Base-by-base conservation (phyloP, 2,113 vertebrate species). In the Gymnogyps californianus region DNA sequence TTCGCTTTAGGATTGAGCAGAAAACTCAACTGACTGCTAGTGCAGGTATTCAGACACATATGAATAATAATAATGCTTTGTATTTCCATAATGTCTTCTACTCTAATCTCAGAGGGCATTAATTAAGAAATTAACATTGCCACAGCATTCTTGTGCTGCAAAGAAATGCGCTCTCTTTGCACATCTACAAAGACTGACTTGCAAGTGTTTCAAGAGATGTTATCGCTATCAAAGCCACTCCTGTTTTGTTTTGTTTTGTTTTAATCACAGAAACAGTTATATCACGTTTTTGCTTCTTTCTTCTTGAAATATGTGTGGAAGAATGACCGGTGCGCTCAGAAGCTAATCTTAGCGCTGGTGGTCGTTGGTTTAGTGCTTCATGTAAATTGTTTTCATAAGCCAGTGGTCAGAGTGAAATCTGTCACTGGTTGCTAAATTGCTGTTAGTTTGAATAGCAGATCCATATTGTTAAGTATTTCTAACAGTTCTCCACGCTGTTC, bases 1-100 rank as follows among this genome's bases (percentile, higher is more conserved):
- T 99, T 98, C 99, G 99, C 61, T 99, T 99, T 96, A 99, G 98
- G 65, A 99, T 99, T 64, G 98, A 99, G 93, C 99, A 99, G 97
- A 99, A 99, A 98, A 99, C 99, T 55, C 98, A 93, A 14, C 97
- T 99, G 85, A 99, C 99, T 67, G 99, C 99, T 78, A 99, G 99
- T 93, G 99, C 99, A 98, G 99, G 99, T 99, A 97, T 96, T 91
- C 59, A 86, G 20, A 64, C 11, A 28, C 12, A 20, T 15, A n/a
- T 58, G 47, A 87, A 52, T 85, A 59, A 26, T 62, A 57, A 20
- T 71, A 75, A 78, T 21, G 34, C 36, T 80, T 74, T 71, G 14
- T 65, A 32, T 51, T 90, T 96, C 44, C 14, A 16, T 9, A 17
- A 1, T 49, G 15, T 61, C 67, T 79, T 76, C 10, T 65, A 6